phyloP scores from a whole-genome alignment of 2,113 vertebrate genomes.

The Phoxinus phoxinus region DNA sequence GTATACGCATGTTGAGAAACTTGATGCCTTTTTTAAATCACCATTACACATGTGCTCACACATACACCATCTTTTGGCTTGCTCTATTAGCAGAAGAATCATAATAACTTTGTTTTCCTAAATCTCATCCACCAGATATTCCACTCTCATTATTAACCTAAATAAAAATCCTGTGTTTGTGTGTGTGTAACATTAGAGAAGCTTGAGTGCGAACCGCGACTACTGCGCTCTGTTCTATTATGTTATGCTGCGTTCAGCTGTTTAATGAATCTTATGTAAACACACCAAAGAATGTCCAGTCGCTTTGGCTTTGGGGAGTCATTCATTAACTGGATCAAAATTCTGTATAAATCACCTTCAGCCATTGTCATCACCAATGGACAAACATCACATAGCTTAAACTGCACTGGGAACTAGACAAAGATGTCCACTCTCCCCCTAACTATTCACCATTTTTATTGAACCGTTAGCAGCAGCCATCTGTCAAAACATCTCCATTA shows the following conservation, averaged over 20 bases:
- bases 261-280: background rate
- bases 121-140: background rate
- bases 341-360: background rate
- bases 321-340: background rate
- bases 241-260: background rate
- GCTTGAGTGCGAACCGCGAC: background rate
- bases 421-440: too few relatives aligned
- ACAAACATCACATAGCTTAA: background rate
- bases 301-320: background rate
- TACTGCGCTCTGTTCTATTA: background rate
- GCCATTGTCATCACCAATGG: background rate
- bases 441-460: too few relatives aligned
- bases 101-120: background rate
- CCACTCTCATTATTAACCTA: background rate
- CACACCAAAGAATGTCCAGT: background rate
- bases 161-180: background rate
- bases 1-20: background rate
- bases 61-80: background rate
- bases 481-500: too few relatives aligned
- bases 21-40: background rate
- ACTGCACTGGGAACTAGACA: background rate
- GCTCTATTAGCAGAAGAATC: background rate
- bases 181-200: background rate
- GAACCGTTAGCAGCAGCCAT: background rate
- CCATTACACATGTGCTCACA: constrained; percentile 1